A percentile compares a stretch with the other conserved stretches of the same genome.
Conservation (phyloP, 2,888 invertebrate genomes). For the Drymonia ruficornis region DNA sequence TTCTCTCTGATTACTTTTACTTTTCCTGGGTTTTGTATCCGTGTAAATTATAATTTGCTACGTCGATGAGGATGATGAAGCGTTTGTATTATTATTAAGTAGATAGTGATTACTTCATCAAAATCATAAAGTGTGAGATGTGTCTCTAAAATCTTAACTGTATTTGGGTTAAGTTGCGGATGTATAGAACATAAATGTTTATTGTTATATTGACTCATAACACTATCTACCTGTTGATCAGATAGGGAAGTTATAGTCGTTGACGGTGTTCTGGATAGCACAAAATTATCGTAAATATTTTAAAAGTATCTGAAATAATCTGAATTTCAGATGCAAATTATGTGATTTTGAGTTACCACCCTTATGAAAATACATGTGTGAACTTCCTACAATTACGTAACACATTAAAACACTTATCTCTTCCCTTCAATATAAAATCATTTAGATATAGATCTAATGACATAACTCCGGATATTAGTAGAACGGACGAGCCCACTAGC, state of each 20-base stretch:
- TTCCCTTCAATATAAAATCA: not conserved
- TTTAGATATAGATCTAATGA: conserved; percentile 12
- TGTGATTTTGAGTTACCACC: too few species aligned
- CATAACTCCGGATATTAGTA: conserved; percentile 28
- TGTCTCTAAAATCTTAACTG: too few species aligned
- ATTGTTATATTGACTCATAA: too few species aligned
- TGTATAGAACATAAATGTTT: too few species aligned
- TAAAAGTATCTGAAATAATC: too few species aligned
- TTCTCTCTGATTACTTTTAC: conserved; percentile 7
- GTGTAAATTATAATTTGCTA: not conserved
- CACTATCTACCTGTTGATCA: too few species aligned
- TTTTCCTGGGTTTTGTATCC: conserved; percentile 1
- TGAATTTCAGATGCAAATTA: too few species aligned
- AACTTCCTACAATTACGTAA: not conserved
- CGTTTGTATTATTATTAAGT: not conserved
- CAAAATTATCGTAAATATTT: too few species aligned
- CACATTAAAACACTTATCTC: not conserved
- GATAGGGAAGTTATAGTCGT: too few species aligned
- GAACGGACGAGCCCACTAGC: not conserved
- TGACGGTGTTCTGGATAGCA: too few species aligned
- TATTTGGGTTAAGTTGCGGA: too few species aligned
- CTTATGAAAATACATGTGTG: too few species aligned
- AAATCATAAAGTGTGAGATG: not conserved
- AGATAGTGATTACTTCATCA: not conserved
- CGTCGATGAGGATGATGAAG: not conserved